Base-by-base conservation (phyloP, 2,113 vertebrate genomes). In the Machaerirhynchus nigripectus region DNA sequence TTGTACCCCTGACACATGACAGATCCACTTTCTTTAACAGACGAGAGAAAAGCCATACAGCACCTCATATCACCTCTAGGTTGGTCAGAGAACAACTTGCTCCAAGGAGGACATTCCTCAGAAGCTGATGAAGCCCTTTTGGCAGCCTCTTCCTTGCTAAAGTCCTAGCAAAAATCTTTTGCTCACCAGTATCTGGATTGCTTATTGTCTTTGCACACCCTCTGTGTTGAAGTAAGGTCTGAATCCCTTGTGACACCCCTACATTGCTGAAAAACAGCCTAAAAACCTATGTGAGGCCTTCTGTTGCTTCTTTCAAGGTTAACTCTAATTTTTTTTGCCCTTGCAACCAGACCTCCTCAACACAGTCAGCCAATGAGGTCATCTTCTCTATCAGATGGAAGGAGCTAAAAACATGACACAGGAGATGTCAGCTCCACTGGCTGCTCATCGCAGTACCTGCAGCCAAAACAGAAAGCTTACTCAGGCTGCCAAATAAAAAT, bases 401-500 rank as follows among this genome's bases (percentile, higher is more conserved):
- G 92, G 73, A 94, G 52, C 92, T 95, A 92, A 97, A 84, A 96
- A 96, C 28, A 15, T 90, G 92, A 96, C 93, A 92, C 40, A 15
- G 85, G 85, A 94, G 93, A 92, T 81, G 90, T 84, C 90, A 81
- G 64, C 56, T 81, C 64, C 76, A 68, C 71, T 93, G 90, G 95
- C 87, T 93, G 87, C 92, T 96, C 93, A 86, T 96, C 94, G 63
- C 68, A 67, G 89, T 91, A 97, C 95, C 95, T 96, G 92, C 24
- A 18, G 95, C 92, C 90, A 96, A 96, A 95, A 93, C 82, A 93
- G 95, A 95, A 90, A 90, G 47, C 64, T 94, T 88, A 90, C 68
- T 65, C 42, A 55, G 75, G 56, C 93, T 96, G 95, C 85, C 90
- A 93, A 96, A 53, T 90, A 89, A 81, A 96, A 97, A 96, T 94